Conservation (phyloP, 2,888 invertebrate genomes). For the Shargacucullia verbasci region DNA sequence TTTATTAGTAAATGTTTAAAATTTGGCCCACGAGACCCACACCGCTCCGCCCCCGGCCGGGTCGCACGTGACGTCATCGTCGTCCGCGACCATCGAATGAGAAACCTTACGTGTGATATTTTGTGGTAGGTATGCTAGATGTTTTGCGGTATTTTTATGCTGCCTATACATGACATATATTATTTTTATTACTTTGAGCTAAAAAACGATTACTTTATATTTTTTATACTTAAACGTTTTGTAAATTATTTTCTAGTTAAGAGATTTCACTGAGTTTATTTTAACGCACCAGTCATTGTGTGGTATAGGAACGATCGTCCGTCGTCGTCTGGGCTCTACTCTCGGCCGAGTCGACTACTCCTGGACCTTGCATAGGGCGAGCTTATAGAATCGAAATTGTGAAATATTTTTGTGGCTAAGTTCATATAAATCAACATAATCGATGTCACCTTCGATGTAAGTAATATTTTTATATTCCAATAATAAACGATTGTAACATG, state of each 20-base stretch:
- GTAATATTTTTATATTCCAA: conserved; percentile 84
- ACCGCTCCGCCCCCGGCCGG: conserved; percentile 63
- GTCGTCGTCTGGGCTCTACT: conserved; percentile 37
- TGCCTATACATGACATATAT: conserved; percentile 74
- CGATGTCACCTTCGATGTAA: conserved; percentile 71
- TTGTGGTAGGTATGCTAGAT: conserved; percentile 83
- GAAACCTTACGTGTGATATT: conserved; percentile 84
- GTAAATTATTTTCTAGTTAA: conserved; percentile 85
- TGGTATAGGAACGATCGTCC: conserved; percentile 60
- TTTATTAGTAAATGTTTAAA: conserved; percentile 89
- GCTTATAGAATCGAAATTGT: conserved; percentile 66
- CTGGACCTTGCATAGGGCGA: conserved; percentile 60
- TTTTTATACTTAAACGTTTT: conserved; percentile 84
- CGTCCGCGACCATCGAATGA: conserved; percentile 64
- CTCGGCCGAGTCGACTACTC: conserved; percentile 44
- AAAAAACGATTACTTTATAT: conserved; percentile 82
- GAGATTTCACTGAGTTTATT: conserved; percentile 70
- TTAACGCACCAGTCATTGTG: conserved; percentile 73
- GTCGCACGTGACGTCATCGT: conserved; percentile 49
- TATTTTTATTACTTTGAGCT: conserved; percentile 72
- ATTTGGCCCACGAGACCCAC: conserved; percentile 78
- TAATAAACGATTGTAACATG: conserved; percentile 68
- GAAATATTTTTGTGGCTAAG: conserved; percentile 74
- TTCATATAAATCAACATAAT: conserved; percentile 62
- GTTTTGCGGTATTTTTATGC: conserved; percentile 79